These are phyloP conservation scores for Apodemia mormo DNA, from an alignment of 2,888 invertebrate genomes.

Conservation along the genomic window DNA sequence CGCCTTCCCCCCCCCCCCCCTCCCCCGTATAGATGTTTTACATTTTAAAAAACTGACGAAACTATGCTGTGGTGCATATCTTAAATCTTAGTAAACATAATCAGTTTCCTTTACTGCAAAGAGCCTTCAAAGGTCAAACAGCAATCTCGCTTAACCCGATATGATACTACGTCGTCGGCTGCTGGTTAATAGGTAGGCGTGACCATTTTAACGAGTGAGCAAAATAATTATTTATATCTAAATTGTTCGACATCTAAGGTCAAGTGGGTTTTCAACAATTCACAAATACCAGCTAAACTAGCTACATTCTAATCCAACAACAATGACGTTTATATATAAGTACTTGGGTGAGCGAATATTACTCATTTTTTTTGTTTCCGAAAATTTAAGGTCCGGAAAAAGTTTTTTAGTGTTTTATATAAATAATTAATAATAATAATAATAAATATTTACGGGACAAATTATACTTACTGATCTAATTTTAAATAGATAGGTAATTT, in stretches of 20 bases:
- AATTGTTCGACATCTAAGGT: slow-evolving; percentile 25
- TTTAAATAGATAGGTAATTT: no score
- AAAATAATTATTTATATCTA: slow-evolving; percentile 20
- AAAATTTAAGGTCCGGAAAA: no score
- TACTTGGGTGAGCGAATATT: no score
- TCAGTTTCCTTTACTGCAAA: not conserved
- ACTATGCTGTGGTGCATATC: not conserved
- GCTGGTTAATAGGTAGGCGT: slow-evolving; percentile 29
- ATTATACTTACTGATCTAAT: no score
- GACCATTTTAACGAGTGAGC: slow-evolving; percentile 25
- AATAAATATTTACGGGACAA: no score
- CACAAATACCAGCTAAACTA: not conserved
- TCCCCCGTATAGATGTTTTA: no score
- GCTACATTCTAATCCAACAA: not conserved
- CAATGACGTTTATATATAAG: not conserved
- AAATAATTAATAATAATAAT: no score
- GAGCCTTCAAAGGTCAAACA: slow-evolving; percentile 30
- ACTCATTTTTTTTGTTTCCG: no score
- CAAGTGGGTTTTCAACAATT: not conserved
- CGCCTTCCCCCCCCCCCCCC: no score
- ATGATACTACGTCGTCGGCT: slow-evolving; percentile 19
- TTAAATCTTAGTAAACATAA: not conserved
- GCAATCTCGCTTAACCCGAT: slow-evolving; percentile 30
- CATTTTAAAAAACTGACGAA: no score
- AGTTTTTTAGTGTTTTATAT: no score